These are phyloP conservation scores for Alcedo quadribrachys DNA, from an alignment of 2,797 vertebrate genomes.

Conservation along the genomic window DNA sequence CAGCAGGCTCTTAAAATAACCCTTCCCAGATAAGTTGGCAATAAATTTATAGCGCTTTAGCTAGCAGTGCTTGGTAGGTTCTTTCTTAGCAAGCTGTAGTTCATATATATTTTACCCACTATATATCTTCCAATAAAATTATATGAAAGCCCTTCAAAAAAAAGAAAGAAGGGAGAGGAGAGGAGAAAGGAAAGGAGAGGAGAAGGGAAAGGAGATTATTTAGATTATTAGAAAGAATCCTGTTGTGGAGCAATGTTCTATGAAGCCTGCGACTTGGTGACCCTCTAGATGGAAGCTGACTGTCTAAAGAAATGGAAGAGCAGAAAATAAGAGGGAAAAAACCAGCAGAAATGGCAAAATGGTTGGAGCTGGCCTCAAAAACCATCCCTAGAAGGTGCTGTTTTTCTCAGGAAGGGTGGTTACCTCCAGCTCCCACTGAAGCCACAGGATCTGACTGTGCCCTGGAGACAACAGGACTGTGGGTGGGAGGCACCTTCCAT, in stretches of 20 bases:
- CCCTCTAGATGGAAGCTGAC: neutral
- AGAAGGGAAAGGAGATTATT: too few relatives aligned
- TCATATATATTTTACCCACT: slow-evolving; percentile 45
- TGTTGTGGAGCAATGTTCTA: neutral
- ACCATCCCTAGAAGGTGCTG: neutral
- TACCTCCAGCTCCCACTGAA: neutral
- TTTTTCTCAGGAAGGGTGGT: neutral
- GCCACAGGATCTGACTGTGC: neutral
- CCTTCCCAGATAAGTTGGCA: slow-evolving; percentile 69
- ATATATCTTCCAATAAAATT: slow-evolving; percentile 49
- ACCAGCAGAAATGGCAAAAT: neutral
- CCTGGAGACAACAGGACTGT: neutral
- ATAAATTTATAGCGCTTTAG: slow-evolving; percentile 72
- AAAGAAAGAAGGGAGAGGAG: too few relatives aligned
- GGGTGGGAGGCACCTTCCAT: neutral
- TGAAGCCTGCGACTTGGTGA: neutral
- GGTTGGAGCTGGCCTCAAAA: neutral
- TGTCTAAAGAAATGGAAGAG: neutral
- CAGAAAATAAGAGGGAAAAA: neutral
- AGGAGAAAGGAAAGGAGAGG: too few relatives aligned
- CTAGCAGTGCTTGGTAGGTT: slow-evolving; percentile 45
- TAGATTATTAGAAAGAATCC: neutral
- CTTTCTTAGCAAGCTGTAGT: slow-evolving; percentile 52
- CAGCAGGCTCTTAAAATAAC: slow-evolving; percentile 68
- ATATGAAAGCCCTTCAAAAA: slow-evolving; percentile 5